These are phyloP conservation scores for Alca torda DNA, from an alignment of 2,797 vertebrate species.

Conservation along the genomic window DNA sequence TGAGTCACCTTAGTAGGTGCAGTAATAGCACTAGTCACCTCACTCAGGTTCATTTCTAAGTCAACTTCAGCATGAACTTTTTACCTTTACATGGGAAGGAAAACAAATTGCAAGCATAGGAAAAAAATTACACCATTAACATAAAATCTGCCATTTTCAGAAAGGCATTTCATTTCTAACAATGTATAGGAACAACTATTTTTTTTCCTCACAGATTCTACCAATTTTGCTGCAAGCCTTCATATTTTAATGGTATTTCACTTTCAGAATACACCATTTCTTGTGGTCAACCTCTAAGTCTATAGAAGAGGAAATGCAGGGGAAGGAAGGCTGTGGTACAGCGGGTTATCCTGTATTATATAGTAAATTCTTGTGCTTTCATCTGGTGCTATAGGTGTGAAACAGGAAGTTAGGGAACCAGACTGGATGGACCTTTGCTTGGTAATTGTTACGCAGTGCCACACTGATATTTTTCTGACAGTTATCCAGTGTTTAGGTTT, in stretches of 20 bases:
- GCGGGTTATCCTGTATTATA: not conserved
- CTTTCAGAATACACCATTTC: not conserved
- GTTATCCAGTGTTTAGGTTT: not conserved
- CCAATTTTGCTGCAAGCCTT: not conserved
- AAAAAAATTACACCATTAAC: not conserved
- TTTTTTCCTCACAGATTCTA: not conserved
- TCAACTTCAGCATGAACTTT: not conserved
- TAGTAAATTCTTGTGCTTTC: not conserved
- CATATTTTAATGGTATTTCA: not conserved
- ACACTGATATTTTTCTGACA: not conserved
- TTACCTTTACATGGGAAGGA: not conserved
- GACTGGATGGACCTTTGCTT: not conserved
- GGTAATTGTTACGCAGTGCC: not conserved
- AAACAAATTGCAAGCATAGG: not conserved
- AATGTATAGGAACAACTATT: not conserved
- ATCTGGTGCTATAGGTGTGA: not conserved
- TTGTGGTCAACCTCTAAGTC: not conserved
- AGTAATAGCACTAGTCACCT: not conserved
- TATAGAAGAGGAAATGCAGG: not conserved
- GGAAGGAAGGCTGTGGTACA: not conserved
- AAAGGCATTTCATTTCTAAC: not conserved
- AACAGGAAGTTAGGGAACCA: not conserved
- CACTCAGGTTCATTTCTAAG: not conserved
- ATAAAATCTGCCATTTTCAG: not conserved
- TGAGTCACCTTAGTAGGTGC: not conserved